Evolutionary conservation across 2,888 invertebrate species (phyloP).

Genomic region (Pycnomerus fuliginosus): DNA sequence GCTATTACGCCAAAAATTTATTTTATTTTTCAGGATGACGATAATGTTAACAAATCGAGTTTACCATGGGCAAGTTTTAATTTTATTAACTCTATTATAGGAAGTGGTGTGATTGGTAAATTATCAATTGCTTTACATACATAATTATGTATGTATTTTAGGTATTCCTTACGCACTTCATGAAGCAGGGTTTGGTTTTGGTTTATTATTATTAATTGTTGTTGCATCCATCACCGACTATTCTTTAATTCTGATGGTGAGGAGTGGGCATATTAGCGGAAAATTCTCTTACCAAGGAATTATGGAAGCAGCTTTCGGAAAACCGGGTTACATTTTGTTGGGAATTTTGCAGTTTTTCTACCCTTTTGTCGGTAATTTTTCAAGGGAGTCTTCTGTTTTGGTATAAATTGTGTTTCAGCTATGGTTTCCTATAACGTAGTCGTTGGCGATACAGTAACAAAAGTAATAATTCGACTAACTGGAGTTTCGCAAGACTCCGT

Average conservation of each 20-base stretch:
- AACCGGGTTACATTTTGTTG: slow-evolving; percentile 72
- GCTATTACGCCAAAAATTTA: slow-evolving; percentile 4
- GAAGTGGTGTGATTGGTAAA: slow-evolving; percentile 81
- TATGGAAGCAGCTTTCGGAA: slow-evolving; percentile 79
- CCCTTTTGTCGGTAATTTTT: slow-evolving; percentile 70
- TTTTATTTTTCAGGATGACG: slow-evolving; percentile 50
- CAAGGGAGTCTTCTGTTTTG: no score
- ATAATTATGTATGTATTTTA: slow-evolving; percentile 36
- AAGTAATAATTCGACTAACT: slow-evolving; percentile 72
- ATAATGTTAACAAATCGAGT: slow-evolving; percentile 63
- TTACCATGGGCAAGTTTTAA: slow-evolving; percentile 79
- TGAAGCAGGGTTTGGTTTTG: slow-evolving; percentile 78
- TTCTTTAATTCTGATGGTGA: slow-evolving; percentile 75
- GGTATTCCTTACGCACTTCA: slow-evolving; percentile 79
- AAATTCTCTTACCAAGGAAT: slow-evolving; percentile 76
- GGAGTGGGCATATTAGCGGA: slow-evolving; percentile 72
- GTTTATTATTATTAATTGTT: slow-evolving; percentile 66
- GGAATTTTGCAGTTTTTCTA: slow-evolving; percentile 78
- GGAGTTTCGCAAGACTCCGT: slow-evolving; percentile 57
- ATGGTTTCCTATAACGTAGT: slow-evolving; percentile 89
- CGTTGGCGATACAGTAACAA: slow-evolving; percentile 82
- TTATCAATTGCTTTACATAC: not conserved
- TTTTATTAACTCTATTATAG: slow-evolving; percentile 85
- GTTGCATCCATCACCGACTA: slow-evolving; percentile 80
- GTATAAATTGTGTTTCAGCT: slow-evolving; percentile 62